Evolutionary conservation across 2,797 vertebrate genomes (phyloP).

Genomic region (Dallia pectoralis): DNA sequence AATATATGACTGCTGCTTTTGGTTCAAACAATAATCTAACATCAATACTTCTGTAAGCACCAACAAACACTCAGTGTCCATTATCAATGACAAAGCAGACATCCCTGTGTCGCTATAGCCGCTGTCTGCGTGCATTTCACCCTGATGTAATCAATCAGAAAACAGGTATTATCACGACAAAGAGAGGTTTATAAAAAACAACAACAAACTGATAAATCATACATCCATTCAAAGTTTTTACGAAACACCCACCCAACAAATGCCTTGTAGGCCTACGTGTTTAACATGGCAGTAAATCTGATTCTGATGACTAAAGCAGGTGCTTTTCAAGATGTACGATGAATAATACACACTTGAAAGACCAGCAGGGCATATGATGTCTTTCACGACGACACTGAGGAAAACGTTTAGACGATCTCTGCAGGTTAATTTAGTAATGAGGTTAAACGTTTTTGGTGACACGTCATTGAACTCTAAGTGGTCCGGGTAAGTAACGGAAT

Average conservation of each 20-base stretch:
- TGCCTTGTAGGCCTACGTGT: no score
- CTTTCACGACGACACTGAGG: background rate
- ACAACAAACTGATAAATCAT: background rate
- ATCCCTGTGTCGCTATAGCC: background rate
- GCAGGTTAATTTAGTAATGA: background rate
- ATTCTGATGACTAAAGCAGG: background rate
- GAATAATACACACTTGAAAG: background rate
- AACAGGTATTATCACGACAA: background rate
- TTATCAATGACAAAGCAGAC: background rate
- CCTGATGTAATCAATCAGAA: background rate
- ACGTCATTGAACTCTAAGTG: background rate
- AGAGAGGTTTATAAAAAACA: background rate
- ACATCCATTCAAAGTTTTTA: background rate
- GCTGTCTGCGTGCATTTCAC: background rate
- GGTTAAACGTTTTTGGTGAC: background rate
- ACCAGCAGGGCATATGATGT: background rate
- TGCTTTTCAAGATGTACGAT: no score
- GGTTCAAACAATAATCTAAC: no score
- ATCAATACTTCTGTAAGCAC: background rate
- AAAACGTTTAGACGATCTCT: background rate
- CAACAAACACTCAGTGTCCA: background rate
- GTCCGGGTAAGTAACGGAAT: background rate
- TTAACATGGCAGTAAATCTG: no score
- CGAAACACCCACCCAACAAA: background rate
- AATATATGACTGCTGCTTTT: background rate